phyloP scores from a whole-genome alignment of 2,888 invertebrate species.

The Alloscopus bannaensis region DNA sequence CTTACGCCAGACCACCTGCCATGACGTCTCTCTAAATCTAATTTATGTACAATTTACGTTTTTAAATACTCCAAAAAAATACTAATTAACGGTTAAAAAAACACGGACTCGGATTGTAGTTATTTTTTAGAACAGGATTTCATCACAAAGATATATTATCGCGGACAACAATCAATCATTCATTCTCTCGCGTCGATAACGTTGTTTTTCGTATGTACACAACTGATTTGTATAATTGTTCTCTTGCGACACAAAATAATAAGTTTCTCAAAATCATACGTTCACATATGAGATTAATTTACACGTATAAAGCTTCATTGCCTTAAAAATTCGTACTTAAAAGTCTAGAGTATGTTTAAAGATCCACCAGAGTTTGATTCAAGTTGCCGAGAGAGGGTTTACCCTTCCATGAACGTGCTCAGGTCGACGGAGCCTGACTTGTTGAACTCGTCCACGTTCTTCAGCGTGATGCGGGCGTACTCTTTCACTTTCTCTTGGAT shows the following conservation, averaged over 20 bases:
- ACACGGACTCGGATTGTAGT: background rate
- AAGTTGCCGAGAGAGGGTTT: too few relatives aligned
- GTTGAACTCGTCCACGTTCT: slow-evolving; percentile 56
- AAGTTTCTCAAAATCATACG: too few relatives aligned
- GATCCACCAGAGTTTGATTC: too few relatives aligned
- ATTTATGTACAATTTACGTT: too few relatives aligned
- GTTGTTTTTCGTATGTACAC: too few relatives aligned
- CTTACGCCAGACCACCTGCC: slow-evolving; percentile 93
- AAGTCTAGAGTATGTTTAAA: too few relatives aligned
- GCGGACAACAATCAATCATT: too few relatives aligned
- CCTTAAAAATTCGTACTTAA: slow-evolving; percentile 16
- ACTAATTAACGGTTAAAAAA: background rate
- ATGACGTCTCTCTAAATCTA: slow-evolving; percentile 87
- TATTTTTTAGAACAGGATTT: background rate
- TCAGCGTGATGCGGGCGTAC: slow-evolving; percentile 56
- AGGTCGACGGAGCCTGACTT: slow-evolving; percentile 47
- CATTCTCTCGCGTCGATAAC: too few relatives aligned
- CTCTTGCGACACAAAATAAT: too few relatives aligned
- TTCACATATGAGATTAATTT: background rate
- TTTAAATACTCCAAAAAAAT: background rate
- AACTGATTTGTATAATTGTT: too few relatives aligned
- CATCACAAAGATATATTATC: too few relatives aligned
- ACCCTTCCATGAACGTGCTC: slow-evolving; percentile 55
- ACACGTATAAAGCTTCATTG: background rate
- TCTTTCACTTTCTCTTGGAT: slow-evolving; percentile 54